phyloP scores from a whole-genome alignment of 2,888 invertebrate genomes.

The Spilosoma lubricipeda region DNA sequence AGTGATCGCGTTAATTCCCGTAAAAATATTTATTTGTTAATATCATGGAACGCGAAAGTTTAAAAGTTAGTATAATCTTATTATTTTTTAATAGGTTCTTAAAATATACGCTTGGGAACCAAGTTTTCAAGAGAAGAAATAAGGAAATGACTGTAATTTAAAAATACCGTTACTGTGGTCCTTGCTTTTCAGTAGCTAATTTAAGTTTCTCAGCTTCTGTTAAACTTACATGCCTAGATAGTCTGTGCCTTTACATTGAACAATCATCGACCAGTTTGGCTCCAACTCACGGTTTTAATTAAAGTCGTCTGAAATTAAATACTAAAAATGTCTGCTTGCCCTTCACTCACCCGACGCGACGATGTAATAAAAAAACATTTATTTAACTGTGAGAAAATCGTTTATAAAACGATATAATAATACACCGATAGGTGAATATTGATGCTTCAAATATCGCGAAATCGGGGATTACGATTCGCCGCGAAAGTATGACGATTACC shows the following conservation, averaged over 20 bases:
- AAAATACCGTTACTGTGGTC: background rate
- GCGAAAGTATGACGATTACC: constrained; percentile 52
- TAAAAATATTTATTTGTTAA: no score
- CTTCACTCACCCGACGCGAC: constrained; percentile 5
- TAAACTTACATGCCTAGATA: background rate
- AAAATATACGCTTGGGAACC: no score
- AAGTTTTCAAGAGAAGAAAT: no score
- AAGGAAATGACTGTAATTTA: no score
- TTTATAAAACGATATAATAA: constrained; percentile 32
- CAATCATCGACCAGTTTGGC: background rate
- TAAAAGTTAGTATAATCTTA: no score
- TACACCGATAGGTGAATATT: constrained; percentile 21
- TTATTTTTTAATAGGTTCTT: no score
- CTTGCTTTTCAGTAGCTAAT: background rate
- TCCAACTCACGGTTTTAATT: background rate
- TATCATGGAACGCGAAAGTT: no score
- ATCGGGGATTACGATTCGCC: constrained; percentile 57
- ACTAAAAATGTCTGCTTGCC: background rate
- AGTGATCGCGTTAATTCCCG: no score
- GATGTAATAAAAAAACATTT: background rate
- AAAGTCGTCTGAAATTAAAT: background rate
- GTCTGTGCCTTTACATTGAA: background rate
- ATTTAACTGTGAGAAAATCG: constrained; percentile 16
- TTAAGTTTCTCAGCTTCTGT: background rate
- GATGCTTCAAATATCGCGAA: constrained; percentile 51